phyloP scores from a whole-genome alignment of 37 sponge, comb jelly and placozoan species.

The Cliona cf. orientalis region DNA sequence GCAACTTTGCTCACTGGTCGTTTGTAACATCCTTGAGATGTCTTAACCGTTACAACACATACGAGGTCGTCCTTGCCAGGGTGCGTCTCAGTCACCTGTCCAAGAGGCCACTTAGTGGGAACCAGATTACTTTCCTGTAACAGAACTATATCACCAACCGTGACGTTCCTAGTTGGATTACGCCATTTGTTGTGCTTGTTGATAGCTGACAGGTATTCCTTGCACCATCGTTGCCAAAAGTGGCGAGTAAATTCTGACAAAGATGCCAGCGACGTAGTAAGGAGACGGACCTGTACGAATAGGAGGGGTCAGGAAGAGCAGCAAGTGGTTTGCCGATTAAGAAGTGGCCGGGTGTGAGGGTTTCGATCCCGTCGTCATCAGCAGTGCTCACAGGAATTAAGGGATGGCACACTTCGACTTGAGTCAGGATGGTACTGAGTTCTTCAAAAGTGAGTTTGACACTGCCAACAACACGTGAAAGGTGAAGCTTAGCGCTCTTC shows the following conservation, averaged over 20 bases:
- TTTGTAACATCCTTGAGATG: neutral
- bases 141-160: slow-evolving; percentile 9
- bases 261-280: too few species aligned
- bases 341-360: too few species aligned
- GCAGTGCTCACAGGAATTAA: neutral
- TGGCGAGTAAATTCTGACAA: too few species aligned
- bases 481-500: neutral
- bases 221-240: slow-evolving; percentile 32
- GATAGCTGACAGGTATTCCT: slow-evolving; percentile 15
- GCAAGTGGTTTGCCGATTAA: slow-evolving; percentile 2
- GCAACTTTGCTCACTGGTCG: slow-evolving; percentile 20
- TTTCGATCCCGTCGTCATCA: neutral
- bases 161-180: neutral
- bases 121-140: slow-evolving; percentile 1
- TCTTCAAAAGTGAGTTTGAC: slow-evolving; percentile 4
- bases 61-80: too few species aligned
- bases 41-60: neutral
- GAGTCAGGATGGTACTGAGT: neutral
- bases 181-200: too few species aligned
- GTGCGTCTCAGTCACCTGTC: slow-evolving; percentile 21
- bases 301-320: too few species aligned
- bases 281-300: too few species aligned
- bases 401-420: slow-evolving; percentile 5
- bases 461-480: neutral
- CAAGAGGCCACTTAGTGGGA: slow-evolving; percentile 25